Evolutionary conservation across 2,888 invertebrate species (phyloP), one percentile per base, ranked within the genome.

Genomic region (Troides aeacus): DNA sequence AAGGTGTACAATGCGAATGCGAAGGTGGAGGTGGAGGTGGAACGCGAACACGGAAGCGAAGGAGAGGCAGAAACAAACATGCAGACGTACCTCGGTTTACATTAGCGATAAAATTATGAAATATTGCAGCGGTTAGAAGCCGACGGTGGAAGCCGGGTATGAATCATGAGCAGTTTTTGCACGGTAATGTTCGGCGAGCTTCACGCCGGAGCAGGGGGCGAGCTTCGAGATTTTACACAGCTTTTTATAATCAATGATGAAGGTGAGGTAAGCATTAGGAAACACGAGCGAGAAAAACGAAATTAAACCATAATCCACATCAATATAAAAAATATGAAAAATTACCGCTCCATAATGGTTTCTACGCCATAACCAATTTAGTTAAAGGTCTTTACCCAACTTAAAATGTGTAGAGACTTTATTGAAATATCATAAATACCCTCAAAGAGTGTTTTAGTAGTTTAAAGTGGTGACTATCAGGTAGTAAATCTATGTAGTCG

Each of bases 81-180:
- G 82, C 81, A 81, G 81, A 79, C 78, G 77, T 79, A 81, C 84
- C 79, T 78, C 78, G 79, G 81, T 80, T 84, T 85, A 86, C 87
- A 87, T 89, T 88, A 88, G 83, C 85, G 88, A 88, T 88, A 87
- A 87, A 87, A 85, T 88, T 86, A 87, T 89, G 87, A 89, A 84
- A 86, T 88, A 89, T 81, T 78, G 83, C 79, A 71, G 72, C 71
- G 72, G 72, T 71, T 74, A 74, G 74, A 72, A 68, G 71, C 72
- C 73, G 71, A 68, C 36, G 71, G 66, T 74, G 72, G 71, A 64
- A 69, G 71, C 69, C 72, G 66, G 62, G 73, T 73, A 78, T 79
- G 78, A 78, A 77, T 77, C 78, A 79, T 72, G 73, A 75, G 72
- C 72, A 74, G 76, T 76, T 79, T 75, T 72, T 75, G 73, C 67